Base-by-base conservation (phyloP, 2,888 invertebrate species). In the Rhamphomyia laevipes region DNA sequence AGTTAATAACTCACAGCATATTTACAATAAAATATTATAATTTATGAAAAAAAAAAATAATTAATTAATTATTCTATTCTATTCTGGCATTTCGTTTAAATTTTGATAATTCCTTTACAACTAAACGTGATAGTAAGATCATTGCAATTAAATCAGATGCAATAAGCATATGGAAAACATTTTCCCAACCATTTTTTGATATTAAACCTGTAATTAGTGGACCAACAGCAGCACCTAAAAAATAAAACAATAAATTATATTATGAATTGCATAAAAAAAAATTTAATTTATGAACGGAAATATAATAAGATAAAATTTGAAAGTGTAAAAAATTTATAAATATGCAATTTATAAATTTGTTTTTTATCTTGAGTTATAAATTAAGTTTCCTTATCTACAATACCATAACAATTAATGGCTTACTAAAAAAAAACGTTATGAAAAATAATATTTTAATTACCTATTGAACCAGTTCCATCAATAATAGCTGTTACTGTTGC, bases 401-500 rank as follows among this genome's bases (percentile, higher is more conserved):
- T 21, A 21, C 21, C 6, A 21, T 21, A 6, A 21, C 3, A 4
- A 4, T 21, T 21, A 4, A 21, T 21, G 21, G 6, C 21, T 6
- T 21, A 4, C 21, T 21, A 21, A 21, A 4, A 4, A 16, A 38
- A 16, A 16, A 18, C 17, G 10, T 15, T 17, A 40, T 18, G 10
- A 17, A 4, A 42, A 33, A 15, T 21, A 21, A 6, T 6, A 21
- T 6, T 16, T n/a, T 40, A 35, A 42, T 35, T 57, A 63, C 64
- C 68, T 52, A 72, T 66, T 3, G 68, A 68, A 9, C 96, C 95
- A 0, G 95, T 95, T 43, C 96, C 96, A 70, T 96, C 96, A 43
- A 96, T 95, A 59, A 96, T 94, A 18, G 95, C 92, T 0, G 95
- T 92, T n/a, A 96, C 95, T 0, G 96, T 96, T 9, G 96, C 94